Percentiles rank a stretch among this genome's conserved stretches.
phyloP scores from a whole-genome alignment of 1,140 invertebrate species.

The Episyrphus balteatus region DNA sequence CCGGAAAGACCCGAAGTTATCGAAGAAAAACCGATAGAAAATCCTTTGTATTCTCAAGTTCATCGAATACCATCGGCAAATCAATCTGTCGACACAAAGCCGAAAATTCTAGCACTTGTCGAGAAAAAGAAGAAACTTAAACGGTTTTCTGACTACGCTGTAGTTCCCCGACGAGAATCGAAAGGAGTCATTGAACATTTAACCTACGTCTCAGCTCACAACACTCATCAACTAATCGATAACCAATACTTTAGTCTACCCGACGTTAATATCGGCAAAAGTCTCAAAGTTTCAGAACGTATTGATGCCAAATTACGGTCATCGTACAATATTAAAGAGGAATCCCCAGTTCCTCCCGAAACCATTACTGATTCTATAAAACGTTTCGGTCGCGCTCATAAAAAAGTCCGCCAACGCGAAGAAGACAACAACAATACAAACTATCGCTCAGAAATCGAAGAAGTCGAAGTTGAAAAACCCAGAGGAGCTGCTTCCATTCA shows the following conservation, averaged over 20 bases:
- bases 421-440: slow-evolving; percentile 5
- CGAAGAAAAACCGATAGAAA: neutral
- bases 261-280: slow-evolving; percentile 53
- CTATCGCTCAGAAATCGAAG: slow-evolving; percentile 5
- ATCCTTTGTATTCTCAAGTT: slow-evolving; percentile 23
- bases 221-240: slow-evolving; percentile 35
- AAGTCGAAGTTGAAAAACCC: slow-evolving; percentile 11
- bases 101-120: slow-evolving; percentile 24
- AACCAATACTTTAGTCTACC: slow-evolving; percentile 57
- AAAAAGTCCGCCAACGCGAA: slow-evolving; percentile 22
- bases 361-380: slow-evolving; percentile 23
- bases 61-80: slow-evolving; percentile 10
- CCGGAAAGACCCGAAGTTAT: slow-evolving; percentile 11
- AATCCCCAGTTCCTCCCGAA: slow-evolving; percentile 12
- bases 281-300: slow-evolving; percentile 50
- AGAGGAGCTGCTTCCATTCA: slow-evolving; percentile 25
- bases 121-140: slow-evolving; percentile 20
- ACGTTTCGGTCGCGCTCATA: slow-evolving; percentile 29
- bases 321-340: slow-evolving; percentile 31
- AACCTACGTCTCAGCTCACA: slow-evolving; percentile 2
- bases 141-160: slow-evolving; percentile 2
- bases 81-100: slow-evolving; percentile 21
- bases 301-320: slow-evolving; percentile 52
- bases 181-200: slow-evolving; percentile 2
- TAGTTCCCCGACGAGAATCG: slow-evolving; percentile 1